phyloP scores from a whole-genome alignment of 2,113 vertebrate genomes.

The Rostratula benghalensis region DNA sequence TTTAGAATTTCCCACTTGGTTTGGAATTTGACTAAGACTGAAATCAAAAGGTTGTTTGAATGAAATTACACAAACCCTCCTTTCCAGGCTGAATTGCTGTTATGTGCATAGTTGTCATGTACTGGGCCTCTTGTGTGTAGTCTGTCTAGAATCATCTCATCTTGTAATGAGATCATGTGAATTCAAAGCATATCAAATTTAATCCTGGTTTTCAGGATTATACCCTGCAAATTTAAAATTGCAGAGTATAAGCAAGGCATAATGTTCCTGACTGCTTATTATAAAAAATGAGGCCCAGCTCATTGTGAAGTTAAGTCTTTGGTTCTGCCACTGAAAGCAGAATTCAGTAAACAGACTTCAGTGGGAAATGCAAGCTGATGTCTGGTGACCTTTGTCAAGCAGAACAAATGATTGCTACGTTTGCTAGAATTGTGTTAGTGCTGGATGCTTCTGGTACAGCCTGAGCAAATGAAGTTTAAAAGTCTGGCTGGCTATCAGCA shows the following conservation, averaged over 20 bases:
- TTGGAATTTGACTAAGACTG: not conserved
- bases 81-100: not conserved
- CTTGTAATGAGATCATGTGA: constrained; percentile 15
- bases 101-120: not conserved
- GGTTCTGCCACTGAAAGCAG: constrained; percentile 17
- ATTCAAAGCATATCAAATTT: constrained; percentile 20
- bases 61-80: not conserved
- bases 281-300: not conserved
- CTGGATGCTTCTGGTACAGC: constrained; percentile 41
- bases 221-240: constrained; percentile 32
- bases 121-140: not conserved
- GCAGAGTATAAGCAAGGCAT: not conserved
- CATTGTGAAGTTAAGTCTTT: not conserved
- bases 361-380: constrained; percentile 1
- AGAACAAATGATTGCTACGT: constrained; percentile 41
- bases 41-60: constrained; percentile 13
- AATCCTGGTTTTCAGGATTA: constrained; percentile 51
- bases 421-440: constrained; percentile 21
- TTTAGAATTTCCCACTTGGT: not conserved
- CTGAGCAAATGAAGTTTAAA: constrained; percentile 18
- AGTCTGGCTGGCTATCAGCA: constrained; percentile 13
- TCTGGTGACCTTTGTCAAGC: constrained; percentile 38
- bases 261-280: not conserved
- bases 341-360: not conserved
- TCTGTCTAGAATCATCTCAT: not conserved